These are phyloP conservation scores for Ptychochromis oligacanthus DNA, from an alignment of 2,113 vertebrate species.

Conservation along the genomic window DNA sequence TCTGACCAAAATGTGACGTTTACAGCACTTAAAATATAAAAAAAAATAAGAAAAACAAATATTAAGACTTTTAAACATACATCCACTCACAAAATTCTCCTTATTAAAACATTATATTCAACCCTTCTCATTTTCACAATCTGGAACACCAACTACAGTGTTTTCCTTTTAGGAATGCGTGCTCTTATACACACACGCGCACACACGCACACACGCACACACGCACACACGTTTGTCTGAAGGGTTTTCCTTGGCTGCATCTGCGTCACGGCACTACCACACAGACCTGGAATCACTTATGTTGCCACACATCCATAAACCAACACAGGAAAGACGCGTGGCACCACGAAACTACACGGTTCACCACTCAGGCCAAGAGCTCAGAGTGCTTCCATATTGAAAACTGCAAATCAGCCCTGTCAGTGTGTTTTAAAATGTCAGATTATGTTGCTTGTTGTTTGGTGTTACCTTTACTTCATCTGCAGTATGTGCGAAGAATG, in stretches of 20 bases:
- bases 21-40: neutral
- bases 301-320: conserved; percentile 65
- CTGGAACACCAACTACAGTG: neutral
- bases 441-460: neutral
- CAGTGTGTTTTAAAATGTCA: neutral
- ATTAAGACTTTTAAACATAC: neutral
- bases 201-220: neutral
- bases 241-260: conserved; percentile 46
- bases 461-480: neutral
- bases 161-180: neutral
- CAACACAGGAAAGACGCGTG: conserved; percentile 69
- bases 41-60: neutral
- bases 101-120: neutral
- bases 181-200: too few relatives aligned
- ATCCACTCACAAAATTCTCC: neutral
- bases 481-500: neutral
- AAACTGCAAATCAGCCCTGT: neutral
- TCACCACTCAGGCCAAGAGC: conserved; percentile 46
- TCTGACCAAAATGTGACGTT: neutral
- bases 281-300: conserved; percentile 76
- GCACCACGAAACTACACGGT: conserved; percentile 60
- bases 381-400: conserved; percentile 51
- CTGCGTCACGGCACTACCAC: conserved; percentile 64
- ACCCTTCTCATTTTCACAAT: neutral
- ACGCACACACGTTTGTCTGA: conserved; percentile 15